Base-by-base conservation (phyloP, 2,888 invertebrate genomes). In the Maniola hyperantus region DNA sequence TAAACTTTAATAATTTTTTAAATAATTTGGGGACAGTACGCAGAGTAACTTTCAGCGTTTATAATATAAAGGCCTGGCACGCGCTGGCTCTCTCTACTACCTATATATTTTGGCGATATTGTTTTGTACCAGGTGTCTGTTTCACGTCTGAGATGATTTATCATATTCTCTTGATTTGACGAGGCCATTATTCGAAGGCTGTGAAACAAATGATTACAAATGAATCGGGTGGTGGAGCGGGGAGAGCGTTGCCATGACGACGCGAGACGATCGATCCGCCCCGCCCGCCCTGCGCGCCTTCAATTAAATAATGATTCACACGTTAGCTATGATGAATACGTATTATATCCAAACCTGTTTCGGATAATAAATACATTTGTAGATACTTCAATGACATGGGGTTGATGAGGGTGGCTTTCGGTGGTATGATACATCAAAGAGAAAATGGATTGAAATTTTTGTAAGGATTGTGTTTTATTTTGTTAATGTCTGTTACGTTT, bases 191-290 rank as follows among this genome's bases (percentile, higher is more conserved):
- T 90, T 85, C 85, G 87, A 85, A 80, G 83, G 84, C 83, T 80
- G 84, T 85, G 88, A 91, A 92, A 91, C 91, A 92, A 92, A 92
- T 90, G 91, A 91, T 91, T 88, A 91, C 91, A 91, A 91, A 91
- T 91, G 91, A 89, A 89, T 87, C 83, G 80, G 83, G 74, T 78
- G 79, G 74, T 73, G 81, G 77, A 75, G 75, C 74, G 75, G 76
- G 76, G 77, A 74, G 78, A 65, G 76, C 82, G 88, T 90, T 79
- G 82, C 79, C 84, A 88, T 88, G 83, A 83, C 81, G 78, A 89
- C 89, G 80, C 78, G 87, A 87, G 91, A 88, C 90, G 90, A 91
- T 91, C 91, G 91, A 91, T 91, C 85, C 80, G 74, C 74, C 75
- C 74, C 71, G 73, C 79, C 75, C 80, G 69, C 79, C 76, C 79